Percentiles rank a stretch among this genome's conserved stretches.
These are phyloP conservation scores for Macrochelys suwanniensis DNA, from an alignment of 2,797 vertebrate species.

Conservation along the genomic window DNA sequence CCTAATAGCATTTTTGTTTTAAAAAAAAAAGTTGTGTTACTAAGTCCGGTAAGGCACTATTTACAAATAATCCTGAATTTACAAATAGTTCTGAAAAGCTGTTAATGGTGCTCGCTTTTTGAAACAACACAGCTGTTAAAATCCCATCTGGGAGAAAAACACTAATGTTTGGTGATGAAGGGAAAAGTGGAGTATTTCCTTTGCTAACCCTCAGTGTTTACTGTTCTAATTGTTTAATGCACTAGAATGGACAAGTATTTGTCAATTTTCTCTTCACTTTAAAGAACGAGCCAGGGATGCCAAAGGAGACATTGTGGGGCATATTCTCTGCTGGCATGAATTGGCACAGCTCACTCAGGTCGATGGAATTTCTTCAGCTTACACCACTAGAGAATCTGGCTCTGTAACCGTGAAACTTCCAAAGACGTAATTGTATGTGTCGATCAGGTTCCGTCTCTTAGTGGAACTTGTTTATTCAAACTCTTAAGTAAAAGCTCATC, in stretches of 20 bases:
- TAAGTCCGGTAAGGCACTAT: neutral
- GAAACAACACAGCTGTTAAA: constrained; percentile 52
- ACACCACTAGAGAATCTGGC: neutral
- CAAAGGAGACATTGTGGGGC: rapidly evolving
- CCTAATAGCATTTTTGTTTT: constrained; percentile 11
- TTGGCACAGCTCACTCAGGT: rapidly evolving
- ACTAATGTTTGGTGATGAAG: neutral
- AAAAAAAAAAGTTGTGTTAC: neutral
- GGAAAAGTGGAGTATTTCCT: constrained; percentile 29
- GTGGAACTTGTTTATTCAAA: neutral
- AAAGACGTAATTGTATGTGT: neutral
- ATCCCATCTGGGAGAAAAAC: constrained; percentile 28
- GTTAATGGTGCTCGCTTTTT: neutral
- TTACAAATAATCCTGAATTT: neutral
- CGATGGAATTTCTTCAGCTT: neutral
- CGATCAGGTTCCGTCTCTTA: neutral
- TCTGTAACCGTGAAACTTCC: neutral
- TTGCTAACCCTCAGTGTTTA: constrained; percentile 3
- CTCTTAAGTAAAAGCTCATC: neutral
- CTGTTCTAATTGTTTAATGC: constrained; percentile 29
- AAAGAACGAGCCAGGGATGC: rapidly evolving
- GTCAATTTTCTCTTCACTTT: neutral
- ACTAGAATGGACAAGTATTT: neutral
- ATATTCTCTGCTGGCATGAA: rapidly evolving
- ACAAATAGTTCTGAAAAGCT: constrained; percentile 14